These are phyloP conservation scores for Prolemur simus DNA, from an alignment of 2,113 vertebrate species.

Conservation along the genomic window DNA sequence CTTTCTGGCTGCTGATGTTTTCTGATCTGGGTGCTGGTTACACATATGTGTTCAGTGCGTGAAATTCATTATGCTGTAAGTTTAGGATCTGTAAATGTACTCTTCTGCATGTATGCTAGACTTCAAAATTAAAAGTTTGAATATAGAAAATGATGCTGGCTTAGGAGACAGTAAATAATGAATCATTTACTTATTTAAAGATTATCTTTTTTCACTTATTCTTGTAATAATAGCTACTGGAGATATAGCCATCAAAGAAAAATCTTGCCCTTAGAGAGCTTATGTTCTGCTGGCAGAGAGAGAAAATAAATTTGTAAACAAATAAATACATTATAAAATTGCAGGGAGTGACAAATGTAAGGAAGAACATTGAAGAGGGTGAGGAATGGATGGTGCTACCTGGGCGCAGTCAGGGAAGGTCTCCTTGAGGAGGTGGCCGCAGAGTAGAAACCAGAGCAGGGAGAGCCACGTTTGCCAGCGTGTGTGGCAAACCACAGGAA, in stretches of 20 bases:
- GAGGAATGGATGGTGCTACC: not conserved
- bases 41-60: not conserved
- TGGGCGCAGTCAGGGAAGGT: not conserved
- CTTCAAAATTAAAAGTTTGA: conserved; percentile 1
- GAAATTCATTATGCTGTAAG: not conserved
- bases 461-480: not conserved
- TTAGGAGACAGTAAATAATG: not conserved
- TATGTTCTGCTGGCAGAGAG: not conserved
- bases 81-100: not conserved
- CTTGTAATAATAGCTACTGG: not conserved
- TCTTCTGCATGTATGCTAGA: not conserved
- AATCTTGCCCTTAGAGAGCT: not conserved
- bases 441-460: not conserved
- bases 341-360: not conserved
- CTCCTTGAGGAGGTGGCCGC: not conserved
- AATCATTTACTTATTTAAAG: not conserved
- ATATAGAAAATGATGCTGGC: not conserved
- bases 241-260: not conserved
- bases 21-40: not conserved
- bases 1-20: not conserved
- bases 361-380: not conserved
- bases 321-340: not conserved
- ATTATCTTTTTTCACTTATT: not conserved
- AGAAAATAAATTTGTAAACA: not conserved
- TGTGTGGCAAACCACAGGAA: not conserved